phyloP scores from a whole-genome alignment of 2,797 vertebrate genomes.

The Sebastes matsubarae region DNA sequence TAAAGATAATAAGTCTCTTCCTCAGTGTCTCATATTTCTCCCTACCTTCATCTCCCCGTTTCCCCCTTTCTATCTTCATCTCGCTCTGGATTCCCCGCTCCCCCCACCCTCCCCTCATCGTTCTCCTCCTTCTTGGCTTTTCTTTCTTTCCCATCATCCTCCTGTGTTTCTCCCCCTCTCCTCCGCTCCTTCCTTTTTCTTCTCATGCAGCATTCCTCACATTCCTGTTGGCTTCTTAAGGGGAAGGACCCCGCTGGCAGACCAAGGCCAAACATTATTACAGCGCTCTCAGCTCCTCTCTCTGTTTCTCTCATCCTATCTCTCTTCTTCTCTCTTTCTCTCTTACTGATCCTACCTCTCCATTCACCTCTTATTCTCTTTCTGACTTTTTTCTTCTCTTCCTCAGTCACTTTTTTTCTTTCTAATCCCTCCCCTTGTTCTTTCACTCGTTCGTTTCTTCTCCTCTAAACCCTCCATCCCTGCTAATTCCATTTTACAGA shows the following conservation, averaged over 20 bases:
- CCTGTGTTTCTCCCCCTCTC: constrained; percentile 55
- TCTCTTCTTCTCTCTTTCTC: not conserved
- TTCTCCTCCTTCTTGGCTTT: constrained; percentile 27
- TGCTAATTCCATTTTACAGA: constrained; percentile 21
- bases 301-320: constrained; percentile 30
- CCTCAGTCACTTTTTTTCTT: not conserved
- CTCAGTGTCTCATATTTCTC: constrained; percentile 47
- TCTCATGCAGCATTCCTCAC: constrained; percentile 79
- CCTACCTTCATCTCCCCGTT: constrained; percentile 40
- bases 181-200: constrained; percentile 67
- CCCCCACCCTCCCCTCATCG: constrained; percentile 6
- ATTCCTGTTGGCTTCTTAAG: constrained; percentile 82
- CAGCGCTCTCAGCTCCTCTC: constrained; percentile 41
- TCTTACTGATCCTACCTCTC: constrained; percentile 1
- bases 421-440: not conserved
- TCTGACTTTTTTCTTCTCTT: not conserved
- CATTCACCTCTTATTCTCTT: not conserved
- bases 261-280: constrained; percentile 79
- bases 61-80: constrained; percentile 38
- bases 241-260: constrained; percentile 80
- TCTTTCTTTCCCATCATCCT: constrained; percentile 54
- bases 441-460: not conserved
- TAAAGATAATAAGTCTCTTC: constrained; percentile 62
- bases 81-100: constrained; percentile 26
- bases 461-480: constrained; percentile 2